Evolutionary conservation across 2,113 vertebrate genomes (phyloP), one percentile per base, ranked within the genome.

Genomic region (Siniperca knerii): DNA sequence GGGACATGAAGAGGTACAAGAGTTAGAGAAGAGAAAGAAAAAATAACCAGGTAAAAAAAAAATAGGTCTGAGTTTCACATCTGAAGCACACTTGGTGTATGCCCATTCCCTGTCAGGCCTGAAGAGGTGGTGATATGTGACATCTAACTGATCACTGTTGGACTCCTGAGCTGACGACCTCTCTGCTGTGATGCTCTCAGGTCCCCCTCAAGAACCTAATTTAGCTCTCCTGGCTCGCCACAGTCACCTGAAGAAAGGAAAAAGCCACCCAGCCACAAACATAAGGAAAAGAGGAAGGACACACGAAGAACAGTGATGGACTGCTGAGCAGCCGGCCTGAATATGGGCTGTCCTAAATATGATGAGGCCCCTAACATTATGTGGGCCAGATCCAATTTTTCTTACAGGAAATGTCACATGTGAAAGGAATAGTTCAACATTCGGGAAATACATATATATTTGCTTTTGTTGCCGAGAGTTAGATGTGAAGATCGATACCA

Each of bases 271-370:
- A 72, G 54, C 23, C 37, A n/a, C 75, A 75, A 67, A 52, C 69
- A 68, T 52, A 61, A 70, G 40, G 54, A 82, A 55, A 57, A 68
- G 66, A 70, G 77, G 54, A 87, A 88, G 83, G 87, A 89, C 87
- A 76, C 35, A 12, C 29, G 25, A 79, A 90, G 86, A 82, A 82
- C 68, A 65, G 61, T 57, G 80, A 87, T 82, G 77, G 84, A 83
- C 79, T 83, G 65, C 81, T 50, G 83, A 81, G 81, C 79, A 76
- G 81, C 69, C 85, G 72, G 73, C 81, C 81, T 88, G 79, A 85
- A 89, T 86, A 61, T 52, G 57, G 55, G 77, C 74, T 83, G 86
- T 81, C 82, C 89, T 90, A 84, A 89, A 89, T 88, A 88, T 35
- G 57, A 91, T 67, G 60, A 74, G 50, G 82, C 18, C 58, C 46